Base-by-base conservation (phyloP, 2,797 vertebrate genomes). In the Etheostoma nigrum region DNA sequence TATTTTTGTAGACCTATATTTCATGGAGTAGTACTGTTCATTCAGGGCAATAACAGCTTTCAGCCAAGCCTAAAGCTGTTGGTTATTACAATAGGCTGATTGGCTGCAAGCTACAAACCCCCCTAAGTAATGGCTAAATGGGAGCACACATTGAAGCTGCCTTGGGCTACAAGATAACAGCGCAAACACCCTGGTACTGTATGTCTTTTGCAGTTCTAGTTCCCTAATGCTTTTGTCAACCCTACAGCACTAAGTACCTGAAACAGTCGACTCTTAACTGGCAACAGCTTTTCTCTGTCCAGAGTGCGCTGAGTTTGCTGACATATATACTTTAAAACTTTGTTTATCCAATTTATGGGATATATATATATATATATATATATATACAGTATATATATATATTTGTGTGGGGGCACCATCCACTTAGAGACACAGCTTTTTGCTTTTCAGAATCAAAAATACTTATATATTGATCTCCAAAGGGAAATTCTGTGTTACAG, bases 1-100 rank as follows among this genome's bases (percentile, higher is more conserved):
- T 4, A 78, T 86, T 89, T 90, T 79, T 55, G 64, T 60, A 77
- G 77, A 80, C 89, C 83, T 87, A 88, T 77, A 86, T 91, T 91
- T 87, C 67, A 66, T 66, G 57, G 67, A 81, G 62, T 69, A 78
- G 44, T 80, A 76, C 58, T 68, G 45, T 81, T 70, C 79, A 80
- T 85, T 72, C 60, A 82, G 82, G 79, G 78, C 82, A 84, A 74
- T 72, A 81, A 80, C 77, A 88, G 82, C 90, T 90, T 81, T 84
- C 77, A 83, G 90, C 65, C 67, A 89, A 81, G 88, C 93, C 92
- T 81, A 72, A 82, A 91, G 94, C 91, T 94, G 91, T 93, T 93
- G 91, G 90, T 94, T 94, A 90, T 91, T 91, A 83, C 82, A 89
- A 92, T 89, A 76, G 79, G 73, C 82, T 90, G 76, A 86, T 86